Evolutionary conservation across 35 echinoderm and acorn worm genomes (phyloP).

Genomic region (Apostichopus californicus): DNA sequence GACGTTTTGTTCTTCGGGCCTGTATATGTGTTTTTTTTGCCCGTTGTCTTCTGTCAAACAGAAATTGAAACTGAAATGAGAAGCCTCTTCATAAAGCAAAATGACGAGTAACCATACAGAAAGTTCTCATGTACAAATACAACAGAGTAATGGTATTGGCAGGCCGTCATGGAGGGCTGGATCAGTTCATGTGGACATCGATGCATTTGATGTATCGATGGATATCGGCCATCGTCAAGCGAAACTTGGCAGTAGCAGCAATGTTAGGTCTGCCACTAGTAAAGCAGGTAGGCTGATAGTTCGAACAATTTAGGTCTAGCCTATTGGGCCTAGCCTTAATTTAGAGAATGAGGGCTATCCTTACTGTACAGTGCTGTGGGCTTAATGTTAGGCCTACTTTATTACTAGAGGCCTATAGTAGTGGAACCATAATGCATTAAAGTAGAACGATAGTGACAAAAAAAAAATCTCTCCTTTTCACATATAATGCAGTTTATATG

Average conservation of each 20-base stretch:
- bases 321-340: neutral
- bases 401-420: too few species aligned
- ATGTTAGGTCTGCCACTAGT: neutral
- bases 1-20: too few species aligned
- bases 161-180: constrained; percentile 25
- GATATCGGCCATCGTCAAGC: constrained; percentile 13
- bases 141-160: neutral
- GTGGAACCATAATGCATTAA: too few species aligned
- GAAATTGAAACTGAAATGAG: too few species aligned
- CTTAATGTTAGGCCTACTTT: too few species aligned
- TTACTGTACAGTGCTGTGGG: neutral
- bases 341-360: neutral
- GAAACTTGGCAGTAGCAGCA: neutral
- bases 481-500: too few species aligned
- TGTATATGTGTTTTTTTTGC: too few species aligned
- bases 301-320: neutral
- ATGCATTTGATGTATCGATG: constrained; percentile 38
- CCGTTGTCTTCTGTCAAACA: too few species aligned
- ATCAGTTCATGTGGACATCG: constrained; percentile 37
- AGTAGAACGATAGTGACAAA: too few species aligned
- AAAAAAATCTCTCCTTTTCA: too few species aligned
- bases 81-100: neutral
- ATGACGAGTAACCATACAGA: constrained; percentile 10
- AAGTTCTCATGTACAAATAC: neutral
- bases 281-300: neutral